Percentiles rank a stretch among this genome's conserved stretches.
phyloP scores from a whole-genome alignment of 23 tunicate species.

The Ascidia mentula region DNA sequence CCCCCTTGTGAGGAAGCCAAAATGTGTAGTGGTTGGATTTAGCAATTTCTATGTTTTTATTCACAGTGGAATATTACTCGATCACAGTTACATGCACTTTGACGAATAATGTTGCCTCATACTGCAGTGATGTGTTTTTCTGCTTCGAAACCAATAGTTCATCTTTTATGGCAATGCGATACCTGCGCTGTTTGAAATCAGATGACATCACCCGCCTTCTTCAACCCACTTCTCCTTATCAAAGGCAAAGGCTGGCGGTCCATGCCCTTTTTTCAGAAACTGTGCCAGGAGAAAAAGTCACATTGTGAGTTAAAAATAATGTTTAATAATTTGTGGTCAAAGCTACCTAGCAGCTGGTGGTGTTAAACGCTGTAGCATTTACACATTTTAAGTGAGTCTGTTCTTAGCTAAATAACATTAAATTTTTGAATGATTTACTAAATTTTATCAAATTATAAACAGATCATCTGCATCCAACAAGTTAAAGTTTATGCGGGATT shows the following conservation, averaged over 20 bases:
- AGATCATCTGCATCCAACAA: background rate
- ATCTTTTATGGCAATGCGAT: constrained; percentile 20
- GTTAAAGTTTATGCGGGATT: background rate
- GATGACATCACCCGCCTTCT: constrained; percentile 30
- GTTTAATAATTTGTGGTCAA: too few relatives aligned
- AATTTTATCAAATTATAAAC: too few relatives aligned
- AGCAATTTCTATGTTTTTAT: too few relatives aligned
- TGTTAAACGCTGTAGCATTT: too few relatives aligned
- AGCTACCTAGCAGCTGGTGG: too few relatives aligned
- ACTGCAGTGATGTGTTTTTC: constrained; percentile 37
- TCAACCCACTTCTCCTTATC: constrained; percentile 25
- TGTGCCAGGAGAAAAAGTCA: background rate
- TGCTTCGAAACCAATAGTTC: background rate
- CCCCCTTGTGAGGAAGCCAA: too few relatives aligned
- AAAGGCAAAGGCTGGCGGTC: background rate
- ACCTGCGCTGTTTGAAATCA: constrained; percentile 26
- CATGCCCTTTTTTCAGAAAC: background rate
- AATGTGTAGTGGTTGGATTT: too few relatives aligned
- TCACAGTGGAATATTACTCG: background rate
- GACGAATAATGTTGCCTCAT: constrained; percentile 35
- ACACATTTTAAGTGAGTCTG: too few relatives aligned
- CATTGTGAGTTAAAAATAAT: background rate
- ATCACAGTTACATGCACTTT: constrained; percentile 29
- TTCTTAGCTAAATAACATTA: too few relatives aligned
- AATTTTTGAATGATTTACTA: too few relatives aligned